phyloP scores from a whole-genome alignment of 2,797 vertebrate genomes.

The Liparis tanakae region DNA sequence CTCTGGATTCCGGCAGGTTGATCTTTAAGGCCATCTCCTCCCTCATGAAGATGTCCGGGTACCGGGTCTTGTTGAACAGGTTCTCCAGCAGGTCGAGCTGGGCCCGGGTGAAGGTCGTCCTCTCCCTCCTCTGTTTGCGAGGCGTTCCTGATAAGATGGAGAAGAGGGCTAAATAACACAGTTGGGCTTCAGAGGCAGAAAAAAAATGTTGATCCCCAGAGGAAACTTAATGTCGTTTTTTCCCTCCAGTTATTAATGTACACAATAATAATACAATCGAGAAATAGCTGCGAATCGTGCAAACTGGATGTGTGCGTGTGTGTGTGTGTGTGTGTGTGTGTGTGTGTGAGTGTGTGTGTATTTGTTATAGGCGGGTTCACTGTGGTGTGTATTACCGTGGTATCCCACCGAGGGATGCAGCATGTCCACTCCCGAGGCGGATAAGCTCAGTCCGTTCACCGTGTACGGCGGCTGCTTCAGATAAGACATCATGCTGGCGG shows the following conservation, averaged over 20 bases:
- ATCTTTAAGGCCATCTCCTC: slow-evolving; percentile 97
- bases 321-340: too few species aligned
- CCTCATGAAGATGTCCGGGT: slow-evolving; percentile 98
- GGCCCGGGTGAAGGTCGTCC: slow-evolving; percentile 94
- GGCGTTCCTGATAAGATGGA: slow-evolving; percentile 80
- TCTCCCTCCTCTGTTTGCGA: slow-evolving; percentile 93
- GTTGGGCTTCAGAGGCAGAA: not conserved
- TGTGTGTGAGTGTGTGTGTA: not conserved
- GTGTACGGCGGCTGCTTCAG: slow-evolving; percentile 97
- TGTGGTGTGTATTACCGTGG: slow-evolving; percentile 82
- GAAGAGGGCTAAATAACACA: not conserved
- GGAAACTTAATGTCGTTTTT: not conserved
- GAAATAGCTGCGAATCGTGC: not conserved
- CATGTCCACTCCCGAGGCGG: slow-evolving; percentile 94
- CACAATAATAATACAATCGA: not conserved
- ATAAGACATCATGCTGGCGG: slow-evolving; percentile 98
- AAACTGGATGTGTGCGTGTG: not conserved
- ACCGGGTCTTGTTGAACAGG: slow-evolving; percentile 93
- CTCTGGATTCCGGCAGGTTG: slow-evolving; percentile 94
- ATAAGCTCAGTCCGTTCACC: slow-evolving; percentile 95
- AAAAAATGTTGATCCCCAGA: not conserved
- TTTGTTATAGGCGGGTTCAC: not conserved
- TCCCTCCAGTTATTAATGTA: not conserved
- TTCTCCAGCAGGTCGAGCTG: slow-evolving; percentile 94
- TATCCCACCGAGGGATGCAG: slow-evolving; percentile 95